Percentiles rank a stretch among this genome's conserved stretches.
Conservation (phyloP, 2,888 invertebrate species). For the Quadriops clusia region DNA sequence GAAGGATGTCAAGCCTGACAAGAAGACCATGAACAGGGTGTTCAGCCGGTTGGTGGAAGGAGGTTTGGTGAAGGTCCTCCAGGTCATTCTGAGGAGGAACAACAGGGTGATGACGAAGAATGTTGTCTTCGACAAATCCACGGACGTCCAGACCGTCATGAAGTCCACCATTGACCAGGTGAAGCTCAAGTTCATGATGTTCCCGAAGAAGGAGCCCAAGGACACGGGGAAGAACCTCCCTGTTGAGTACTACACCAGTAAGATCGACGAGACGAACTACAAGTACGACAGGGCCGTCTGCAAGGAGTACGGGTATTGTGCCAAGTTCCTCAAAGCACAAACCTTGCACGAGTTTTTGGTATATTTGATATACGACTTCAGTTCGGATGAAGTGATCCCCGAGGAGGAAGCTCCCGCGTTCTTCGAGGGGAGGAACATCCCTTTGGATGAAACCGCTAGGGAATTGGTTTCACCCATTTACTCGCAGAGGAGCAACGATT, state of each 20-base stretch:
- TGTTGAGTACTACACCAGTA: background rate
- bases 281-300: conserved; percentile 27
- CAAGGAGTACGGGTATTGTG: conserved; percentile 40
- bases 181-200: conserved; percentile 42
- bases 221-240: conserved; percentile 5
- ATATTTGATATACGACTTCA: conserved; percentile 49
- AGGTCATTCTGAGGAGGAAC: conserved; percentile 37
- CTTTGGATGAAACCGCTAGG: too few species aligned
- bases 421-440: too few species aligned
- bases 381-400: conserved; percentile 38
- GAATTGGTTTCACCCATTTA: too few species aligned
- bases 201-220: conserved; percentile 14
- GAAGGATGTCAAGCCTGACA: conserved; percentile 45
- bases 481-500: too few species aligned
- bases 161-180: conserved; percentile 49
- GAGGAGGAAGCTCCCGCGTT: conserved; percentile 12
- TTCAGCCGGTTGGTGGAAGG: conserved; percentile 38
- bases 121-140: conserved; percentile 43
- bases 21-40: conserved; percentile 51
- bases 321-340: conserved; percentile 56
- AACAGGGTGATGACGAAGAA: conserved; percentile 36
- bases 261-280: conserved; percentile 8
- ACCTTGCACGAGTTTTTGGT: conserved; percentile 56
- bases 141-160: conserved; percentile 38
- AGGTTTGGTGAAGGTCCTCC: conserved; percentile 44